Conservation (phyloP, 64 coral and sea anemone genomes). For the Exaiptasia diaphana region DNA sequence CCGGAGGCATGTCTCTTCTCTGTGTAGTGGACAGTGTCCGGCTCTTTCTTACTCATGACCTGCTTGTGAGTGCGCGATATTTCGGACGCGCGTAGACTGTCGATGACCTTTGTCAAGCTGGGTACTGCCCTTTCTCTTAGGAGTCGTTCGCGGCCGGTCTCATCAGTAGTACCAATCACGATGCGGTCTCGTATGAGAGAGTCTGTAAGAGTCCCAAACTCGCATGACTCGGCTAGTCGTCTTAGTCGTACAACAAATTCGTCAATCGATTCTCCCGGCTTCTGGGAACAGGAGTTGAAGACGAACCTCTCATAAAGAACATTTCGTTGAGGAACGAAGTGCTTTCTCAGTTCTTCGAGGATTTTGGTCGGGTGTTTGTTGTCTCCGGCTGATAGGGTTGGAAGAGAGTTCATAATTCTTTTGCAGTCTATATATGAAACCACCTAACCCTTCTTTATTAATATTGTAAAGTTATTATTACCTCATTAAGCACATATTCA, state of each 20-base stretch:
- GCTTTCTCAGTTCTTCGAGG: slow-evolving; percentile 22
- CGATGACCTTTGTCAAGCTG: background rate
- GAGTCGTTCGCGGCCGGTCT: background rate
- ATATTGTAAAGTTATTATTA: too few relatives aligned
- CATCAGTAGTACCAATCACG: slow-evolving; percentile 23
- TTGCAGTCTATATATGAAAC: slow-evolving; percentile 44
- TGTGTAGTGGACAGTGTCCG: background rate
- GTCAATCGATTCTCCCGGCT: background rate
- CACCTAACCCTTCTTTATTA: too few relatives aligned
- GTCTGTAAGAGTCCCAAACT: slow-evolving; percentile 18
- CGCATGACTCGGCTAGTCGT: slow-evolving; percentile 9
- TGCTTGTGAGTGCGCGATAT: slow-evolving; percentile 29
- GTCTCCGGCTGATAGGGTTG: slow-evolving; percentile 15
- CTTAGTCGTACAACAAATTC: background rate
- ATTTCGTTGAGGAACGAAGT: slow-evolving; percentile 54
- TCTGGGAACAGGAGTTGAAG: slow-evolving; percentile 1
- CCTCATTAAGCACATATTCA: too few relatives aligned
- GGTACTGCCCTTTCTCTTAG: background rate
- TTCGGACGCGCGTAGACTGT: background rate
- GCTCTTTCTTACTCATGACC: slow-evolving; percentile 28
- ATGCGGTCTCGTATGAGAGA: slow-evolving; percentile 14
- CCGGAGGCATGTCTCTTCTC: background rate
- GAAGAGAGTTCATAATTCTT: slow-evolving; percentile 58
- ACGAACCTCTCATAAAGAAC: background rate
- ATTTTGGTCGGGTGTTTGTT: slow-evolving; percentile 38